Evolutionary conservation across 2,888 invertebrate genomes (phyloP), one percentile per base, ranked within the genome.

Genomic region (Meta bourneti): DNA sequence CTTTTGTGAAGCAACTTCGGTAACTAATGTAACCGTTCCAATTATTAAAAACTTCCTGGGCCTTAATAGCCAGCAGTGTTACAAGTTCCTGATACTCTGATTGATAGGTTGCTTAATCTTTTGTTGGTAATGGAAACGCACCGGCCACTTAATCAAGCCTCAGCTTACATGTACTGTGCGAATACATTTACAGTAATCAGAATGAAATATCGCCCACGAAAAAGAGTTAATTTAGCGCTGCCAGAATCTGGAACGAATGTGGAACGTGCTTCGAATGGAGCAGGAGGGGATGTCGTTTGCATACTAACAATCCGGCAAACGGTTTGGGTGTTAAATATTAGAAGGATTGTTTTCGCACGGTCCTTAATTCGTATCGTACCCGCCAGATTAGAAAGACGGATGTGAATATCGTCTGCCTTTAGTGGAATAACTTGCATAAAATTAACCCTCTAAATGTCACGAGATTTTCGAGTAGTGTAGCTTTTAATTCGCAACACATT

Each of bases 191-290:
- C 69, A 69, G 13, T 69, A 69, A 69, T 13, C 11, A 16, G 13
- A 69, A 69, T 13, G 82, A 82, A 71, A 82, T 82, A 71, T 81
- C 48, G 34, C 72, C 71, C 70, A 70, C 16, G n/a, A 72, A 51
- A 82, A 82, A 52, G 82, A 51, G 51, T 77, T 82, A 49, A 52
- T 82, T 82, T 71, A 82, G 51, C 82, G 20, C 70, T 71, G 82
- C 82, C 81, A 52, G 20, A 51, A 82, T 72, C 20, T 82, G 20
- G 82, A 72, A 72, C 82, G 71, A 19, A 78, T 11, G 71, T 16
- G 20, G 20, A 19, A 72, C 82, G 82, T 82, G 82, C 49, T 20
- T 20, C 11, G 82, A 69, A 82, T 82, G 51, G 11, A 0, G 5
- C 49, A n/a, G n/a, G 19, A 49, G 61, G 71, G 19, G 82, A n/a